phyloP scores from a whole-genome alignment of 2,113 vertebrate genomes.

The Bufo bufo region DNA sequence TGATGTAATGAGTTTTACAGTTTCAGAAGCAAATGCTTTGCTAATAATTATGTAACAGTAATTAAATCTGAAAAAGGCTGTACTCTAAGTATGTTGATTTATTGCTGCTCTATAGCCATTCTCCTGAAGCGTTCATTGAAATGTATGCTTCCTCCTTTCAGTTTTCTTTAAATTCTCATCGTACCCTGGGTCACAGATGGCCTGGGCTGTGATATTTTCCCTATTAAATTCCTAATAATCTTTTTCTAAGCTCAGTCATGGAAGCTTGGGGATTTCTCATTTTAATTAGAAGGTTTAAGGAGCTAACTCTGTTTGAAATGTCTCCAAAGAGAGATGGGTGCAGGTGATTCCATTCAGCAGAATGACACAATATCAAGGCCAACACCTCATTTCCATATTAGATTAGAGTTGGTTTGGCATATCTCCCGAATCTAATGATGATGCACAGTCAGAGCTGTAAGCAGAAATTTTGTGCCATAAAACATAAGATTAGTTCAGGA shows the following conservation, averaged over 20 bases:
- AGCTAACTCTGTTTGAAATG: slow-evolving; percentile 93
- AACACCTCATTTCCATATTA: slow-evolving; percentile 94
- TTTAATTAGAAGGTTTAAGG: slow-evolving; percentile 99
- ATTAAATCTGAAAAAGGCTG: slow-evolving; percentile 92
- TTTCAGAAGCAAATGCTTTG: slow-evolving; percentile 85
- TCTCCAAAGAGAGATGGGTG: slow-evolving; percentile 85
- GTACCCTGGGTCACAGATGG: slow-evolving; percentile 97
- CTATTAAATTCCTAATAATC: slow-evolving; percentile 99
- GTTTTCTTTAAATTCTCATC: slow-evolving; percentile 90
- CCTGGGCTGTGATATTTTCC: slow-evolving; percentile 93
- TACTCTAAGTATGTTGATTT: slow-evolving; percentile 87
- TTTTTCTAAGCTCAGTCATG: slow-evolving; percentile 93
- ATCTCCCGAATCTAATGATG: slow-evolving; percentile 76
- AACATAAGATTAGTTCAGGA: slow-evolving; percentile 67
- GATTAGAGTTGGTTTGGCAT: slow-evolving; percentile 89
- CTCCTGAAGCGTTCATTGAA: slow-evolving; percentile 78
- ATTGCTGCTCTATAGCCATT: slow-evolving; percentile 81
- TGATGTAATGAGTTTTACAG: slow-evolving; percentile 85
- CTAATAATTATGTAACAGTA: slow-evolving; percentile 93
- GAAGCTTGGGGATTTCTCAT: slow-evolving; percentile 95
- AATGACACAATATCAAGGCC: slow-evolving; percentile 85
- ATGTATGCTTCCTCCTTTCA: slow-evolving; percentile 77
- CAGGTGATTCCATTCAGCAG: slow-evolving; percentile 86
- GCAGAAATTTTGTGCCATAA: slow-evolving; percentile 67
- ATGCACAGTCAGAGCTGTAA: slow-evolving; percentile 66